Conservation (phyloP, 1,140 invertebrate genomes). For the Pogonus chalceus region DNA sequence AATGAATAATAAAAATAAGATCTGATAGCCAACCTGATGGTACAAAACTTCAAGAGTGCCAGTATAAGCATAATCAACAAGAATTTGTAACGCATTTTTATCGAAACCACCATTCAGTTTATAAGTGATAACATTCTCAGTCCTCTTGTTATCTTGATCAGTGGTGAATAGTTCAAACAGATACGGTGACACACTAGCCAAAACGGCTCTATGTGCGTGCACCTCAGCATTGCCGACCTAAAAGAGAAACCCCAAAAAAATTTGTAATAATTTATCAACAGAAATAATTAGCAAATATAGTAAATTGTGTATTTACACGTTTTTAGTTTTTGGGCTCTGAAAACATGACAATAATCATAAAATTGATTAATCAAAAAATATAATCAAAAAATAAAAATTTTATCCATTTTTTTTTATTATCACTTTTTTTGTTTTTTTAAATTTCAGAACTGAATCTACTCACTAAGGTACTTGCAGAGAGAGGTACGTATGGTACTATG, state of each 20-base stretch:
- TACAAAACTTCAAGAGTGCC: slow-evolving; percentile 37
- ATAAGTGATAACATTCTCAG: slow-evolving; percentile 44
- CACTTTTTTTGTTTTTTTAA: neutral
- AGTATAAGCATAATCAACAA: slow-evolving; percentile 77
- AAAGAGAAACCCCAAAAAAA: slow-evolving; percentile 9
- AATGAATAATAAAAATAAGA: too few species aligned
- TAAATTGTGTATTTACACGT: neutral
- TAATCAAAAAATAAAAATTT: neutral
- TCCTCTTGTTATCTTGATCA: slow-evolving; percentile 37
- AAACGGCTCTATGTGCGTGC: slow-evolving; percentile 62
- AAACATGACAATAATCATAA: neutral
- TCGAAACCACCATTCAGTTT: slow-evolving; percentile 60
- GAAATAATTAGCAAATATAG: neutral
- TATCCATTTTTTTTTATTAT: neutral
- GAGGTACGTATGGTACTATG: slow-evolving; percentile 7
- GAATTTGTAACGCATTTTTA: slow-evolving; percentile 53
- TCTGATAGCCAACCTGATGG: slow-evolving; percentile 26
- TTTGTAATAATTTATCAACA: slow-evolving; percentile 8
- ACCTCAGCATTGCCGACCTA: slow-evolving; percentile 61
- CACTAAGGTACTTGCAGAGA: slow-evolving; percentile 26
- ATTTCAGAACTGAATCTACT: slow-evolving; percentile 25
- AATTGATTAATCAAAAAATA: neutral
- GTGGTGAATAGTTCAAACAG: slow-evolving; percentile 65
- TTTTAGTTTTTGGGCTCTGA: neutral
- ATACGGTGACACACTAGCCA: slow-evolving; percentile 66